Evolutionary conservation across 2,888 invertebrate genomes (phyloP), one percentile per base, ranked within the genome.

Genomic region (Rhopalosiphum nymphaeae): DNA sequence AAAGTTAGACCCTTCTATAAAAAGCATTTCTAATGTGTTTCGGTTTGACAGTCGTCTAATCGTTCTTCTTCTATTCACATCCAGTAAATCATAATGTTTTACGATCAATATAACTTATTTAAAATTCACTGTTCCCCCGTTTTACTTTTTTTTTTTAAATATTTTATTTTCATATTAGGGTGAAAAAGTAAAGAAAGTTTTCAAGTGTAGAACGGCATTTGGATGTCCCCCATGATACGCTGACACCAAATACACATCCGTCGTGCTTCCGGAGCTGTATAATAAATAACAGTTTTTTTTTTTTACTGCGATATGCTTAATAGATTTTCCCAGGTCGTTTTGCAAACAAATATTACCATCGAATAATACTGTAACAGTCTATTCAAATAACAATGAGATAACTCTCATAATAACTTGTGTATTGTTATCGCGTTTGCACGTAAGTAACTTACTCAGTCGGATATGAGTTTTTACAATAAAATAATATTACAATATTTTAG

Each of bases 141-240:
- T 57, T 85, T 44, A 85, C 9, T 91, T 44, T 61, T 53, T 53
- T 25, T 84, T 91, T 84, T 91, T 56, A 36, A 67, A 78, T 78
- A 78, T 85, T 93, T 44, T n/a, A 11, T 56, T 84, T 89, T 84
- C 85, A n/a, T 42, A 46, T 93, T 57, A 85, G 89, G 93, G 93
- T 89, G 93, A 53, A 89, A n/a, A 85, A 44, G 56, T 89, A 89
- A 93, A 93, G 93, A 89, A 89, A 89, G 89, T 93, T 89, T 93
- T 78, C 93, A 56, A 89, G 78, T 57, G 57, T 85, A 84, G n/a
- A 26, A 85, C 49, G 89, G 88, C 88, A 93, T 89, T 67, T 53
- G 78, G 89, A 93, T 89, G 93, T 89, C 89, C 26, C 84, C 89
- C 36, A 57, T 0, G 44, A 46, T 84, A 36, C 85, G 90, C 84